Evolutionary conservation across 2,888 invertebrate species (phyloP), one percentile per base, ranked within the genome.

Genomic region (Exephanes ischioxanthus): DNA sequence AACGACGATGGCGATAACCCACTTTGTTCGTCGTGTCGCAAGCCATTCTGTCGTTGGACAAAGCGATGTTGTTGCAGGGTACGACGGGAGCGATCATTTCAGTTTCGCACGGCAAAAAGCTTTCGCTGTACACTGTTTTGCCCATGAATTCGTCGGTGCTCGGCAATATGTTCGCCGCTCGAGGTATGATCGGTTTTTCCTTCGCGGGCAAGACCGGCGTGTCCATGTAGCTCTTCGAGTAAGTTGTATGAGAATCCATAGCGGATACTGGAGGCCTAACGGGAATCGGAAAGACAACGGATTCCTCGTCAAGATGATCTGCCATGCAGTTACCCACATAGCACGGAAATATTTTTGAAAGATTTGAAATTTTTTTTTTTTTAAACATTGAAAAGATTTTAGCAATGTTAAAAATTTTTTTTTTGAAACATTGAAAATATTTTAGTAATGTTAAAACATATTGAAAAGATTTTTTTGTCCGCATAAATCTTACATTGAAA

Each of bases 21-120:
- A 94, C 94, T 90, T 94, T 93, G 83, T 83, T 93, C 0, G 94
- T 94, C 4, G 94, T 94, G 22, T 93, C 92, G 16, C 87, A 71
- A 1, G 88, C 75, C 91, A 94, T 93, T 86, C 88, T 92, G 11
- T 90, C 87, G 30, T 90, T 85, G 0, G 93, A 89, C 9, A 90
- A 80, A 5, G 78, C 70, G 33, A 94, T 92, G 79, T 90, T 92
- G 19, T 82, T 75, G 16, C 82, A 87, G 0, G 93, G 94, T 41
- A 91, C 5, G n/a, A 93, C 72, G 1, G 91, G 91, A 6, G 78
- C 66, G 0, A 90, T 86, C 3, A 82, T 85, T n/a, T 91, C 86
- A 0, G 67, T 9, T 3, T 78, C 67, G 22, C 87, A 87, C 1
- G 92, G 91, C 19, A 92, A 53, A 72, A 90, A 94, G 53, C 92